Base-by-base conservation (phyloP, 1,140 invertebrate genomes). In the Sycophaga agraensis region DNA sequence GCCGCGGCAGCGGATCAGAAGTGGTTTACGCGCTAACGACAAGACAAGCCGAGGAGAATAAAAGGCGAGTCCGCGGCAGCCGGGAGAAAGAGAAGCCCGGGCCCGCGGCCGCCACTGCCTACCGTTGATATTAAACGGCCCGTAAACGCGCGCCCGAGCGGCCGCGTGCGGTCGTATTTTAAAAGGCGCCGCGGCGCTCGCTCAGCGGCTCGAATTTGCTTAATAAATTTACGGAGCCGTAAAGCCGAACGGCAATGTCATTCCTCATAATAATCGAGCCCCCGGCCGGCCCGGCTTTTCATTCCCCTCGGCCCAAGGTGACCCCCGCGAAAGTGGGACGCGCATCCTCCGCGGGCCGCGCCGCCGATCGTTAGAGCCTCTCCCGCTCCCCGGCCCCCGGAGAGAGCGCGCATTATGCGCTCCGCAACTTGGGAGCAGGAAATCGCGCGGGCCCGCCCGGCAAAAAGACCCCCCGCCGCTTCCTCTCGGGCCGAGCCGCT, bases 351-450 rank as follows among this genome's bases (percentile, higher is more conserved):
- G n/a, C n/a, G n/a, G n/a, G n/a, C n/a, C n/a, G n/a, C n/a, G n/a
- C n/a, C n/a, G n/a, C n/a, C n/a, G n/a, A n/a, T n/a, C n/a, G n/a
- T n/a, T n/a, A n/a, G n/a, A n/a, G n/a, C n/a, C n/a, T n/a, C n/a
- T n/a, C n/a, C n/a, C n/a, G n/a, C n/a, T n/a, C n/a, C n/a, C n/a
- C n/a, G n/a, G n/a, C n/a, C n/a, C n/a, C 55, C 43, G 12, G 8
- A 16, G 34, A 43, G 43, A 31, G 26, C 26, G 39, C 43, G 31
- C 55, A 57, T 57, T 57, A 37, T 35, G 42, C 14, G 28, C 26
- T n/a, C n/a, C n/a, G n/a, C 28, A 57, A 43, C 28, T 50, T 59
- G 46, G 24, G 50, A 50, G 57, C 58, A 59, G 58, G 48, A 59
- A 51, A 59, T 59, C 49, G 39, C 51, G 45, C 24, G n/a, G 42